Percentiles rank a stretch among this genome's conserved stretches.
These are phyloP conservation scores for Exephanes ischioxanthus DNA, from an alignment of 2,888 invertebrate genomes.

Conservation along the genomic window DNA sequence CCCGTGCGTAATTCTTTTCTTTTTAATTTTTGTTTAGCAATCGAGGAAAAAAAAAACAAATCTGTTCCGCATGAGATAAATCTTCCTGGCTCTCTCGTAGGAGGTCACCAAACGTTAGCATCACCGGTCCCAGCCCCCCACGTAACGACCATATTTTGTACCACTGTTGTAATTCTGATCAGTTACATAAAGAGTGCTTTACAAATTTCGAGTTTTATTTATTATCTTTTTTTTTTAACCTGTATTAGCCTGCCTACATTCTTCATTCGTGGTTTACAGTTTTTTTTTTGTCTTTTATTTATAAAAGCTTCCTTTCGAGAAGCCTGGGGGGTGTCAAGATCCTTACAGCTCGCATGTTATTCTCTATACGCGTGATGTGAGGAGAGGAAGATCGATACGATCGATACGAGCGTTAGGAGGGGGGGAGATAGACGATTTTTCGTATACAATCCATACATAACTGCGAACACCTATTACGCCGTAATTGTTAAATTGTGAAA, in stretches of 20 bases:
- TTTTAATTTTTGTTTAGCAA: neutral
- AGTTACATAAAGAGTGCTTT: slow-evolving; percentile 62
- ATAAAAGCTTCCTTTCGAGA: slow-evolving; percentile 13
- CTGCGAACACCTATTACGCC: slow-evolving; percentile 33
- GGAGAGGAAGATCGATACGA: slow-evolving; percentile 35
- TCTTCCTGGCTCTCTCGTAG: slow-evolving; percentile 4
- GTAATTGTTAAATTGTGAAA: slow-evolving; percentile 54
- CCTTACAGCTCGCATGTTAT: neutral
- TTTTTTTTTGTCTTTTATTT: neutral
- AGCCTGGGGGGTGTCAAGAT: neutral
- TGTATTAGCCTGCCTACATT: neutral
- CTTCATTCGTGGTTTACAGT: neutral
- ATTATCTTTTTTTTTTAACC: slow-evolving; percentile 18
- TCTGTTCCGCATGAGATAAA: neutral
- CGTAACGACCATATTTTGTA: slow-evolving; percentile 54
- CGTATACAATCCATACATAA: slow-evolving; percentile 58
- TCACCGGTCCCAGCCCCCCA: neutral
- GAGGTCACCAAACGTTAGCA: slow-evolving; percentile 29
- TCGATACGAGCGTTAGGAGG: neutral
- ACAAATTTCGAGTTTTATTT: slow-evolving; percentile 49
- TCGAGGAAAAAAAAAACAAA: neutral
- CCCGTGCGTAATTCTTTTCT: slow-evolving; percentile 14
- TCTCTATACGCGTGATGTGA: slow-evolving; percentile 8
- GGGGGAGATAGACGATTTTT: slow-evolving; percentile 21
- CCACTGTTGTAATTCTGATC: slow-evolving; percentile 61